Conservation (phyloP, 2,888 invertebrate species). For the Dyspetes luteomarginatus region DNA sequence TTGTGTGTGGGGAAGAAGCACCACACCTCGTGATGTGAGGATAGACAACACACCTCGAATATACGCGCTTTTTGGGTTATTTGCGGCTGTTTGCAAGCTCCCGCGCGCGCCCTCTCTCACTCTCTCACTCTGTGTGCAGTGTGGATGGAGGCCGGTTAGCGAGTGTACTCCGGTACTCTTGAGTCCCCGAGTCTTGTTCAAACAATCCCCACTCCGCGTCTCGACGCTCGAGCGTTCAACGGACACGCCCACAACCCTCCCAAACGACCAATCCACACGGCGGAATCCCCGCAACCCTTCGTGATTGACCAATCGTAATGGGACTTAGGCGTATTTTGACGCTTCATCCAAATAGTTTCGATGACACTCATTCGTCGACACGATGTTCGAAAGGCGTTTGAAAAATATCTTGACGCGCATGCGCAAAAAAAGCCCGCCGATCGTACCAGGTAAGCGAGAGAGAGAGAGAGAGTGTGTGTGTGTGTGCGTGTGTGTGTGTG, state of each 20-base stretch:
- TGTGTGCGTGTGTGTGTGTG: background rate
- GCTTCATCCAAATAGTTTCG: background rate
- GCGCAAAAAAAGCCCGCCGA: slow-evolving; percentile 30
- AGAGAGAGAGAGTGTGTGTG: background rate
- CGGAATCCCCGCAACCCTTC: slow-evolving; percentile 38
- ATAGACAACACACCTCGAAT: slow-evolving; percentile 46
- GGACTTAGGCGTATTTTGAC: slow-evolving; percentile 17
- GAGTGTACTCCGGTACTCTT: slow-evolving; percentile 82
- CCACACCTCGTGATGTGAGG: slow-evolving; percentile 32
- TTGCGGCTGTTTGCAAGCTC: slow-evolving; percentile 70
- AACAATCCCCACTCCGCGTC: slow-evolving; percentile 76
- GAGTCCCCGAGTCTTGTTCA: slow-evolving; percentile 82
- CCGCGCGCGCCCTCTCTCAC: slow-evolving; percentile 68
- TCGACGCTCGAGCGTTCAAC: slow-evolving; percentile 19
- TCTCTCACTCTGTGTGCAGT: slow-evolving; percentile 78
- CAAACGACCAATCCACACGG: slow-evolving; percentile 49
- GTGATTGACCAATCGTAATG: slow-evolving; percentile 60
- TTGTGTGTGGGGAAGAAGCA: slow-evolving; percentile 21
- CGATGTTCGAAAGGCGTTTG: slow-evolving; percentile 19
- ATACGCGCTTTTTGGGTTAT: slow-evolving; percentile 59
- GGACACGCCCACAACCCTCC: slow-evolving; percentile 62
- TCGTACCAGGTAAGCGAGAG: slow-evolving; percentile 19
- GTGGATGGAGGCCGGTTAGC: slow-evolving; percentile 82
- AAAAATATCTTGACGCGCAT: slow-evolving; percentile 44
- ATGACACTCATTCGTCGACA: slow-evolving; percentile 49